Conservation (phyloP, 2,113 vertebrate species). For the Orthonyx spaldingii region DNA sequence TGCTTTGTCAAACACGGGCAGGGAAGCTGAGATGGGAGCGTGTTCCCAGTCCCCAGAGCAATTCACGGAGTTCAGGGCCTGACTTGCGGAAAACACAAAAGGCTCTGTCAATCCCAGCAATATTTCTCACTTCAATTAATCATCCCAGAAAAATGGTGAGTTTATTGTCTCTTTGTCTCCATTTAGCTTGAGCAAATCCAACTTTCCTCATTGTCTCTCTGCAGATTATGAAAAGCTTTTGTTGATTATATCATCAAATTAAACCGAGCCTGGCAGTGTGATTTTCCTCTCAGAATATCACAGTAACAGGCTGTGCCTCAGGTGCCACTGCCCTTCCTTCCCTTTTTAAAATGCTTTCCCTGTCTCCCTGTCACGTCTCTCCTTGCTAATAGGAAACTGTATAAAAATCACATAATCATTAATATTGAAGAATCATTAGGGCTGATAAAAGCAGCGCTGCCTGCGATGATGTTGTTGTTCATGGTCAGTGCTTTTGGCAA, state of each 20-base stretch:
- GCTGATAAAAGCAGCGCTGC: neutral
- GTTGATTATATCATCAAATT: slow-evolving; percentile 58
- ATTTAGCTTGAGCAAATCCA: neutral
- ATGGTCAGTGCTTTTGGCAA: neutral
- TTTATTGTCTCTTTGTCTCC: neutral
- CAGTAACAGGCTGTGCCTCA: slow-evolving; percentile 20
- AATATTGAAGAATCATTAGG: slow-evolving; percentile 8
- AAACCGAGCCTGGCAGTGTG: neutral
- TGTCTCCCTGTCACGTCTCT: neutral
- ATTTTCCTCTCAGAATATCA: neutral
- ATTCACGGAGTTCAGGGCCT: neutral
- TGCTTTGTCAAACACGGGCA: neutral
- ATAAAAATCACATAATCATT: slow-evolving; percentile 21
- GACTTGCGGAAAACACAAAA: neutral
- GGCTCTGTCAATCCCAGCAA: neutral
- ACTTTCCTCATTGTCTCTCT: slow-evolving; percentile 21
- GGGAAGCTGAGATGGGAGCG: neutral
- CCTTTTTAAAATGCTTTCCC: neutral
- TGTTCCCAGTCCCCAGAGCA: neutral
- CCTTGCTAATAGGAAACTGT: neutral
- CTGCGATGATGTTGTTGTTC: neutral
- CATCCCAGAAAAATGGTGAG: neutral
- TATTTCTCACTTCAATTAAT: slow-evolving; percentile 13
- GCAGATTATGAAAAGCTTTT: slow-evolving; percentile 51
- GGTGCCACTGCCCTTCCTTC: neutral